Conservation (phyloP, 1,140 invertebrate species). For the Halotydeus destructor region DNA sequence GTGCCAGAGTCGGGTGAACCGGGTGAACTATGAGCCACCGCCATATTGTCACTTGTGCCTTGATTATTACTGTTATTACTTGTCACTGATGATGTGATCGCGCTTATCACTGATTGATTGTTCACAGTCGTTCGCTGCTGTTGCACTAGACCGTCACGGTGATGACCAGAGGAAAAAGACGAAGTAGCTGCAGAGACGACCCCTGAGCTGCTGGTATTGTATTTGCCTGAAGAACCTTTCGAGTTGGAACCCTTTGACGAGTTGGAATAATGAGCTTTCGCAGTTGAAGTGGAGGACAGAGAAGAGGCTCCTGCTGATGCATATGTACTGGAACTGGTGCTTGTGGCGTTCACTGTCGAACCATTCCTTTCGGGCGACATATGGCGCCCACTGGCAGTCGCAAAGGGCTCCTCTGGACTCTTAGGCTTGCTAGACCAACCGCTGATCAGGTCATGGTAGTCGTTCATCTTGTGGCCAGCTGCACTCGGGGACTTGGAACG, state of each 20-base stretch:
- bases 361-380: not conserved
- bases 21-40: not conserved
- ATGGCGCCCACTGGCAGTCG: not conserved
- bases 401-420: not conserved
- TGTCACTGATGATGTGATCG: not conserved
- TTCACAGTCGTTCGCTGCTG: not conserved
- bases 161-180: not conserved
- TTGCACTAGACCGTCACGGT: not conserved
- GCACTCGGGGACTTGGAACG: not conserved
- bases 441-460: conserved; percentile 5
- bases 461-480: not conserved
- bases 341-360: not conserved
- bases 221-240: not conserved
- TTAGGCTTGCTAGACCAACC: conserved; percentile 5
- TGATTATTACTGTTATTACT: not conserved
- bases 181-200: not conserved
- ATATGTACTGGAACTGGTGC: not conserved
- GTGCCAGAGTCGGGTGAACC: conserved; percentile 12
- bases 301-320: not conserved
- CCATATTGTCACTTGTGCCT: not conserved
- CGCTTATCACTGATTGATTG: not conserved
- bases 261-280: not conserved
- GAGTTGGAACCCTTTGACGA: not conserved
- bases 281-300: not conserved
- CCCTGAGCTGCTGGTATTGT: not conserved